Evolutionary conservation across 2,113 vertebrate genomes (phyloP).

Genomic region (Oenanthe melanoleuca): DNA sequence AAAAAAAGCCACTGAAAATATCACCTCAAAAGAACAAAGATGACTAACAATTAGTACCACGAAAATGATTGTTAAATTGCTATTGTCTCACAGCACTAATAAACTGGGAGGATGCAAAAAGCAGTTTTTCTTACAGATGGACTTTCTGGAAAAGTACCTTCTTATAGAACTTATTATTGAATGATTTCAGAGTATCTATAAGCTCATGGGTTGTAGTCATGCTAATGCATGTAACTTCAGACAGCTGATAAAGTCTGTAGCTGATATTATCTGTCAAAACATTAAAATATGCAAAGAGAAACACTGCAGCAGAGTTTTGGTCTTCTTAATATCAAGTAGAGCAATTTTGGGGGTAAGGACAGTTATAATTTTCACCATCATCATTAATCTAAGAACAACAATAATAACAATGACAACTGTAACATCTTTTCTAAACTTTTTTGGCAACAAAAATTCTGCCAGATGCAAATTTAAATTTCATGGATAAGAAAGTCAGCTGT

Average conservation of each 20-base stretch:
- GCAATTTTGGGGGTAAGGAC: background rate
- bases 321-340: background rate
- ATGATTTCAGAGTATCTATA: background rate
- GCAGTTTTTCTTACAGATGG: background rate
- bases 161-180: background rate
- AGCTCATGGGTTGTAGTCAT: background rate
- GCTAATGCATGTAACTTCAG: background rate
- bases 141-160: background rate
- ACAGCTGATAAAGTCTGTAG: background rate
- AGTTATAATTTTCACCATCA: background rate
- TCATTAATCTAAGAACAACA: background rate
- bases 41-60: background rate
- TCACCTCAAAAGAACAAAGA: background rate
- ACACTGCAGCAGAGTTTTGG: background rate
- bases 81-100: background rate
- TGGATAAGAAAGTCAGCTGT: background rate
- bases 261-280: background rate
- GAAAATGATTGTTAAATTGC: background rate
- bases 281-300: background rate
- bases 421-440: background rate
- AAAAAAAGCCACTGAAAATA: background rate
- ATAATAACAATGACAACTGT: fast-evolving
- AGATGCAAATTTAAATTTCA: background rate
- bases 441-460: background rate
- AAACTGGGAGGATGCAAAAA: background rate